phyloP scores from a whole-genome alignment of 2,888 invertebrate species.

The Oxytorus armatus region DNA sequence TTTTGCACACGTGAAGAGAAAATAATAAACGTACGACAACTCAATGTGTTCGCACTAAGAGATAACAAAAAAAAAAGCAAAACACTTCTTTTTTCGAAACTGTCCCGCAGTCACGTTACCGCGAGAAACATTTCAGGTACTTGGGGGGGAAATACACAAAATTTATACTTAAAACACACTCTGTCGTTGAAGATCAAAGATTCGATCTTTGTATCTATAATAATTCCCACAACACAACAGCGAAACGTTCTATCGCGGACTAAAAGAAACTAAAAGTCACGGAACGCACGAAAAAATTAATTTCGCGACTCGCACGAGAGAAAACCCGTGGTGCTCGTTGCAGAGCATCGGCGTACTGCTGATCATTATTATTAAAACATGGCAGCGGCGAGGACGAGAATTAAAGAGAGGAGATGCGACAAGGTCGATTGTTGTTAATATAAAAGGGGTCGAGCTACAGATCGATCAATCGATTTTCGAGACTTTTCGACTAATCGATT shows the following conservation, averaged over 20 bases:
- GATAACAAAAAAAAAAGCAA: background rate
- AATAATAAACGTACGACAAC: background rate
- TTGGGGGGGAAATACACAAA: no score
- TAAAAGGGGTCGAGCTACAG: no score
- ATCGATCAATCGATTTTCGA: no score
- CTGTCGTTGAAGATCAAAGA: background rate
- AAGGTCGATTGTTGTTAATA: no score
- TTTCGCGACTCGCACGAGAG: conserved; percentile 1
- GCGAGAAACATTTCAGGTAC: conserved; percentile 36
- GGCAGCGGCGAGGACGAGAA: no score
- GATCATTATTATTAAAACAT: conserved; percentile 46
- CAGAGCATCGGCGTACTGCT: conserved; percentile 46
- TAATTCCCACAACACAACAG: background rate
- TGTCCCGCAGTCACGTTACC: conserved; percentile 33
- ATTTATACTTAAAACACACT: no score
- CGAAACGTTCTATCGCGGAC: no score
- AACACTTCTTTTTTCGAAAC: background rate
- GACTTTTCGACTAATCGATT: no score
- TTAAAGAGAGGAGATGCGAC: no score
- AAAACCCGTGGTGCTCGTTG: conserved; percentile 23
- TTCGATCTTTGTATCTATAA: background rate
- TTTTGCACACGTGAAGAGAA: background rate
- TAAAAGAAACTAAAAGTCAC: conserved; percentile 25
- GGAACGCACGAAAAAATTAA: conserved; percentile 5
- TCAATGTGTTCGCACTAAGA: background rate